Evolutionary conservation across 2,797 vertebrate species (phyloP).

Genomic region (Ctenopoma kingsleyae): DNA sequence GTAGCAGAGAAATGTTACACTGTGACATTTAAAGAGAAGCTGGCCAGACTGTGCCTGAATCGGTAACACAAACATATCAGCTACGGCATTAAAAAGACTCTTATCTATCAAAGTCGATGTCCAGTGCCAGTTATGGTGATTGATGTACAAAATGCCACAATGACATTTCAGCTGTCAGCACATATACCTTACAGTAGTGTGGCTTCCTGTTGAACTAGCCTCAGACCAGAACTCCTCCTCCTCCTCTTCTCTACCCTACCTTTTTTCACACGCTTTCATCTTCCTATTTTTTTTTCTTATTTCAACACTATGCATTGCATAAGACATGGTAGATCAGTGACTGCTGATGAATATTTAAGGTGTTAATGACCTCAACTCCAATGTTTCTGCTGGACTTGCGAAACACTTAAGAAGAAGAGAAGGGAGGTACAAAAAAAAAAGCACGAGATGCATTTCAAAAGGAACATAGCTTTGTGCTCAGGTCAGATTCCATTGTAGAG

Average conservation of each 20-base stretch:
- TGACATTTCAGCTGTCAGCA: constrained; percentile 80
- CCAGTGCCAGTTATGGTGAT: constrained; percentile 71
- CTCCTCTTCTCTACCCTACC: constrained; percentile 16
- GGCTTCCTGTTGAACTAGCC: constrained; percentile 67
- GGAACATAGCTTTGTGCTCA: constrained; percentile 72
- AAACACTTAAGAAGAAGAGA: constrained; percentile 57
- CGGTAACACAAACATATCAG: constrained; percentile 71
- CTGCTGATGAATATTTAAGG: constrained; percentile 56
- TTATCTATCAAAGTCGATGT: constrained; percentile 75
- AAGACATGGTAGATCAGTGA: constrained; percentile 45
- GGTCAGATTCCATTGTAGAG: constrained; percentile 80
- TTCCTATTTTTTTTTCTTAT: constrained; percentile 45
- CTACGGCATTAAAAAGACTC: constrained; percentile 63
- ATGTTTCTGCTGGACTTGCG: constrained; percentile 40
- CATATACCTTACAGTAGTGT: constrained; percentile 64
- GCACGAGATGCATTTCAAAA: constrained; percentile 79
- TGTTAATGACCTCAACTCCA: constrained; percentile 45
- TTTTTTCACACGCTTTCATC: constrained; percentile 50
- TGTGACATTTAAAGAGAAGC: constrained; percentile 77
- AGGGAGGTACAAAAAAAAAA: constrained; percentile 37
- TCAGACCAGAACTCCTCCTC: constrained; percentile 43
- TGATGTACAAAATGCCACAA: constrained; percentile 82
- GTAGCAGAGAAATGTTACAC: constrained; percentile 65
- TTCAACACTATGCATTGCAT: constrained; percentile 60
- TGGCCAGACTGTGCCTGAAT: constrained; percentile 45